Evolutionary conservation across 2,113 vertebrate genomes (phyloP), one percentile per base, ranked within the genome.

Genomic region (Solea solea): DNA sequence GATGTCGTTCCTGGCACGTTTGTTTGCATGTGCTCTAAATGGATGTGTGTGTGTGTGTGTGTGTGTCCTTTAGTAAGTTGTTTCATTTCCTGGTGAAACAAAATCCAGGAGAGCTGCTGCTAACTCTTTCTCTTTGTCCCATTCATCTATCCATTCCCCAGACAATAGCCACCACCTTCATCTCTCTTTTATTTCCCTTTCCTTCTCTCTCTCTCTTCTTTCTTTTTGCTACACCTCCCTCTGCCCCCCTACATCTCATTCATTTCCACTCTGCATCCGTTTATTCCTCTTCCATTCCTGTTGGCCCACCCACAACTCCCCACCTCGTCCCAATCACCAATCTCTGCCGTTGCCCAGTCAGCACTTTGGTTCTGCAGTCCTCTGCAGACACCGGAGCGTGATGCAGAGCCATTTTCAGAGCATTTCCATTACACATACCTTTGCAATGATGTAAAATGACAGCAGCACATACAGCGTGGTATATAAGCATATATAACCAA

Each of bases 341-440:
- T 72, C 76, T 53, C 68, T 53, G 61, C 65, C 42, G 48, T 4
- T 84, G 88, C 74, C 2, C 67, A 81, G 64, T 92, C 91, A 89
- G 86, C 89, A 64, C 66, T 90, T 86, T 63, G 55, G 40, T 67
- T 82, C 80, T 59, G 85, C 88, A 88, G 83, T 74, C 74, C 82
- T 85, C 79, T 81, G 86, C 88, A 87, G 81, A 77, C 77, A 71
- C 72, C 78, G 60, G 28, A 72, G 41, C 52, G 51, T 21, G 21
- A 21, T 21, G 27, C 9, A 27, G 41, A 78, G 48, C 66, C 70
- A 72, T 50, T 68, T 76, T 69, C 45, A 44, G 2, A 76, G 55
- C 44, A 57, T 76, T 55, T 64, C 49, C 42, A 46, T n/a, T 6
- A 46, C 34, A 55, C 46, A 49, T 49, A 34, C 50, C 42, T 64